A percentile compares a stretch with the other conserved stretches of the same genome.
Evolutionary conservation across 1,140 invertebrate species (phyloP).

Genomic region (Drosophila suzukii): DNA sequence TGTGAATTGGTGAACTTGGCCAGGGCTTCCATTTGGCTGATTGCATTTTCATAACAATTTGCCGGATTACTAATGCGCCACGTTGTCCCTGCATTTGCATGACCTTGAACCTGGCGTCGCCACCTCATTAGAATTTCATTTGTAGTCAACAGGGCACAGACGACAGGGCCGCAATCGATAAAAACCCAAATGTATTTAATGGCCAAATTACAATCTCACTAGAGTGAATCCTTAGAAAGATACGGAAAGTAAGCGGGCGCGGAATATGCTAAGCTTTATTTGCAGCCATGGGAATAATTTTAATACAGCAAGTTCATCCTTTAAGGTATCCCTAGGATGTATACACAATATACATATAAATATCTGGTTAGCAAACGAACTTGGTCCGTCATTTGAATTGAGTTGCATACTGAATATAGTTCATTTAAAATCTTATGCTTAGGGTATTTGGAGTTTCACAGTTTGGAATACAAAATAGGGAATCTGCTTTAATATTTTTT

Average conservation of each 20-base stretch:
- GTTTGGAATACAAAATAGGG: not conserved
- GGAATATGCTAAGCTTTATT: conserved; percentile 54
- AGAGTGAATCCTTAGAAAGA: conserved; percentile 38
- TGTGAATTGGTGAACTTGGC: conserved; percentile 1
- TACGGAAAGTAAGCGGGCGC: conserved; percentile 24
- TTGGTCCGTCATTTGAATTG: conserved; percentile 29
- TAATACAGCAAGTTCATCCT: conserved; percentile 33
- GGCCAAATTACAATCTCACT: conserved; percentile 35
- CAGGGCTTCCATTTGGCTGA: conserved; percentile 65
- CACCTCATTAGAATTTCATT: conserved; percentile 51
- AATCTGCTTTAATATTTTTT: conserved; percentile 1
- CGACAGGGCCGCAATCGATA: conserved; percentile 30
- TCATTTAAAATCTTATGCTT: conserved; percentile 13
- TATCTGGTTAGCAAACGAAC: conserved; percentile 27
- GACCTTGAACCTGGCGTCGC: conserved; percentile 34
- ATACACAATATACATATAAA: conserved; percentile 31
- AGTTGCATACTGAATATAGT: conserved; percentile 12
- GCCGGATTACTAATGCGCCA: conserved; percentile 65
- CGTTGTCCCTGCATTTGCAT: conserved; percentile 44
- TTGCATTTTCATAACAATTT: conserved; percentile 76
- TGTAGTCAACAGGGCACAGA: conserved; percentile 34
- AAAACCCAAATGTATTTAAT: conserved; percentile 41
- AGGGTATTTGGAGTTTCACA: not conserved
- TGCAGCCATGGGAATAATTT: conserved; percentile 31
- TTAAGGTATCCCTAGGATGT: conserved; percentile 25